Evolutionary conservation across 1,140 invertebrate genomes (phyloP).

Genomic region (Leptopilina boulardi): DNA sequence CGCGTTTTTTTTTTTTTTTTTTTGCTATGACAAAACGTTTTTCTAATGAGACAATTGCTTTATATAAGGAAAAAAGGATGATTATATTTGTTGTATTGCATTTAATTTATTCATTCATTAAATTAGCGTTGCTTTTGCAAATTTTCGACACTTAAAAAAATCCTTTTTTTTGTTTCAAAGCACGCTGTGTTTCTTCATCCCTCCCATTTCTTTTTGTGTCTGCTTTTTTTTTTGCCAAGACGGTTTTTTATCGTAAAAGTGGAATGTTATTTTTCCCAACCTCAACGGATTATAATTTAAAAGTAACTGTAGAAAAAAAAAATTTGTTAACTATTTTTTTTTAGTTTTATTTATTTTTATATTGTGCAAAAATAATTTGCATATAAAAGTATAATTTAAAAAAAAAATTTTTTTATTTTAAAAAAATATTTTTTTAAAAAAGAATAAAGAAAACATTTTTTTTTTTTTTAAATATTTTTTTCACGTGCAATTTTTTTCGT

Average conservation of each 20-base stretch:
- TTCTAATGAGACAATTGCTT: background rate
- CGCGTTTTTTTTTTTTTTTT: slow-evolving; percentile 18
- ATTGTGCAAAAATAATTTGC: background rate
- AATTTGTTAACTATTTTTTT: background rate
- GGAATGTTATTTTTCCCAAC: background rate
- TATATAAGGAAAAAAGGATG: background rate
- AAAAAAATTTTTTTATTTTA: too few relatives aligned
- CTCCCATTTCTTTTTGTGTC: slow-evolving; percentile 4
- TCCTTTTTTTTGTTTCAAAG: slow-evolving; percentile 9
- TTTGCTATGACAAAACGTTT: background rate
- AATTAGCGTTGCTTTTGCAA: background rate
- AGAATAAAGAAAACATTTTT: too few relatives aligned
- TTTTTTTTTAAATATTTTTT: background rate
- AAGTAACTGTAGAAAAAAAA: background rate
- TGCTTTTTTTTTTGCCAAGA: slow-evolving; percentile 2
- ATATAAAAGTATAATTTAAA: too few relatives aligned
- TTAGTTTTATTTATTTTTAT: background rate
- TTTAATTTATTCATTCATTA: background rate
- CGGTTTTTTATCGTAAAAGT: background rate
- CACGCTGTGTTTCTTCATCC: slow-evolving; percentile 1
- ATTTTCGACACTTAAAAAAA: background rate
- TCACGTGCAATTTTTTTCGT: background rate
- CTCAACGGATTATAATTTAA: background rate
- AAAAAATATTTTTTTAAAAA: background rate
- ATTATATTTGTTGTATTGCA: background rate